Conservation (phyloP, 2,797 vertebrate genomes). For the Rhincodon typus region DNA sequence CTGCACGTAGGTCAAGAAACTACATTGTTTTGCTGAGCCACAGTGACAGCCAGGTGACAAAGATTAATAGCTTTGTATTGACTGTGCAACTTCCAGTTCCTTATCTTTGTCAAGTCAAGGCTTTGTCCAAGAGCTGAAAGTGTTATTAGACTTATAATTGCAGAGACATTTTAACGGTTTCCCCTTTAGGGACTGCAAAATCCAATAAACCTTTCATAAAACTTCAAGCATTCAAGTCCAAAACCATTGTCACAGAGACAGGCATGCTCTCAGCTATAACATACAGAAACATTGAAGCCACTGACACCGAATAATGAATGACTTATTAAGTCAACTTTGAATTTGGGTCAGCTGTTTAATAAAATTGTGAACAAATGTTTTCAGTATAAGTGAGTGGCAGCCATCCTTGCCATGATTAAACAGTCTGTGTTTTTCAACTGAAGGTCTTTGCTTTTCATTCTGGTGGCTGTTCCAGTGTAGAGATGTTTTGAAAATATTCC, state of each 20-base stretch:
- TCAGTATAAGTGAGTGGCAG: conserved; percentile 61
- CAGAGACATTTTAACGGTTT: conserved; percentile 91
- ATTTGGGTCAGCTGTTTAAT: conserved; percentile 78
- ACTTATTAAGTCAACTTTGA: conserved; percentile 77
- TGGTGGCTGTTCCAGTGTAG: neutral
- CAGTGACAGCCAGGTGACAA: conserved; percentile 77
- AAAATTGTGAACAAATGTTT: conserved; percentile 76
- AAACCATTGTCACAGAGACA: conserved; percentile 54
- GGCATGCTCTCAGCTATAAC: conserved; percentile 50
- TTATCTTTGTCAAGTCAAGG: conserved; percentile 80
- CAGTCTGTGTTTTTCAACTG: conserved; percentile 43
- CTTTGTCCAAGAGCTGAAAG: conserved; percentile 73
- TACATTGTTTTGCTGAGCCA: conserved; percentile 69
- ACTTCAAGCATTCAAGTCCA: conserved; percentile 59
- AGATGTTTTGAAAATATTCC: neutral
- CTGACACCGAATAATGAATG: conserved; percentile 69
- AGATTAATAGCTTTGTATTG: conserved; percentile 89
- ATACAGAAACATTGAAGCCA: conserved; percentile 62
- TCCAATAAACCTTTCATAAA: conserved; percentile 95
- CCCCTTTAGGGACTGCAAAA: conserved; percentile 84
- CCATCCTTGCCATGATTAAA: conserved; percentile 48
- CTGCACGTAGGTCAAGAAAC: conserved; percentile 73
- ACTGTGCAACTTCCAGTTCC: conserved; percentile 83
- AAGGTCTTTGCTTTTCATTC: neutral
- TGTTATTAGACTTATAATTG: conserved; percentile 99